A percentile compares a stretch with the other conserved stretches of the same genome.
Conservation (phyloP, 1,140 invertebrate genomes). For the Hydropsyche tenuis region DNA sequence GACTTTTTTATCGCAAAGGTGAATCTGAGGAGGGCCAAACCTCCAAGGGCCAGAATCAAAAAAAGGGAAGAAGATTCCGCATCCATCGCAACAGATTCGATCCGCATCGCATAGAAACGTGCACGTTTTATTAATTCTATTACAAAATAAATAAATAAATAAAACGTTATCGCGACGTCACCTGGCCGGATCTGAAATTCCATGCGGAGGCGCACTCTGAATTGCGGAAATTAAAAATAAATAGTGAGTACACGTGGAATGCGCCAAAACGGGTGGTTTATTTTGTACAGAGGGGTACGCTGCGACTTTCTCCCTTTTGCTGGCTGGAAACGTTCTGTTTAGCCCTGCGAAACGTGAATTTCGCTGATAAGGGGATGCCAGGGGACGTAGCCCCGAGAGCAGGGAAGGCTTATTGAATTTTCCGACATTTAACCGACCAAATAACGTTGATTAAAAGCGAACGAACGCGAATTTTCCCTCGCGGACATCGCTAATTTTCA, state of each 20-base stretch:
- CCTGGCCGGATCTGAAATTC: background rate
- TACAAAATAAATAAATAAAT: background rate
- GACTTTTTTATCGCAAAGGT: conserved; percentile 12
- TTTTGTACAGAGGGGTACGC: no score
- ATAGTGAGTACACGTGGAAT: conserved; percentile 16
- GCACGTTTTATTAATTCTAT: background rate
- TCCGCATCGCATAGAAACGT: no score
- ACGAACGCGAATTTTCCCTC: background rate
- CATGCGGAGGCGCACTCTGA: background rate
- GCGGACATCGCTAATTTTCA: no score
- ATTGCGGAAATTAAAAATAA: conserved; percentile 26
- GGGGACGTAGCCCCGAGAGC: background rate
- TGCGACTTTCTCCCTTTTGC: no score
- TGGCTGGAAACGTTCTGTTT: background rate
- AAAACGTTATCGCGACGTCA: background rate
- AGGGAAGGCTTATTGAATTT: conserved; percentile 17
- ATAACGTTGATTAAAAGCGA: conserved; percentile 24
- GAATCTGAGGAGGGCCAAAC: conserved; percentile 10
- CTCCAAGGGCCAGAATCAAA: conserved; percentile 3
- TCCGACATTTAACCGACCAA: conserved; percentile 26
- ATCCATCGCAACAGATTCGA: background rate
- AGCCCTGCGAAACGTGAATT: conserved; percentile 23
- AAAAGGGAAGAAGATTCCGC: background rate
- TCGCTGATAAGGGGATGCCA: conserved; percentile 27
- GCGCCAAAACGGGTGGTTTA: background rate